Percentiles rank a stretch among this genome's conserved stretches.
Evolutionary conservation across 2,797 vertebrate genomes (phyloP).

Genomic region (Rhyacichthys aspro): DNA sequence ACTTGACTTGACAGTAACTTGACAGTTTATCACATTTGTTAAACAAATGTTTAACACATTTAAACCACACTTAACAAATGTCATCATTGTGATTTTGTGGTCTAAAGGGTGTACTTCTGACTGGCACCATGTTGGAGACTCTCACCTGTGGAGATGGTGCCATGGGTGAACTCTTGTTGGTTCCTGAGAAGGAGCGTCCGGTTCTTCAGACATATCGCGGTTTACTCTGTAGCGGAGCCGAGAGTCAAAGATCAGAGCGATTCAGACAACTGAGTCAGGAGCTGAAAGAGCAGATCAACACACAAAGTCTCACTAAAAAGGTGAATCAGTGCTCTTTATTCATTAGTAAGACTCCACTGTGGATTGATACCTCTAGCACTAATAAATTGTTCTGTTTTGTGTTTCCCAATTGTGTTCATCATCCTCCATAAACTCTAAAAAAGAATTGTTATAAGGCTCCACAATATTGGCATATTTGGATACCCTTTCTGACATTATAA

Average conservation of each 20-base stretch:
- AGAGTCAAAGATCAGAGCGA: constrained; percentile 64
- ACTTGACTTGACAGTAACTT: not conserved
- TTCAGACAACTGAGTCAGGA: constrained; percentile 84
- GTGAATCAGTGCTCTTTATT: constrained; percentile 71
- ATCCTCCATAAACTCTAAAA: too few species aligned
- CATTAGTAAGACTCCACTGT: too few species aligned
- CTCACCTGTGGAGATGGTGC: constrained; percentile 82
- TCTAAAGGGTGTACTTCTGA: constrained; percentile 82
- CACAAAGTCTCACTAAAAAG: constrained; percentile 79
- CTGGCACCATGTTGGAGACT: constrained; percentile 81
- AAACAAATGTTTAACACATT: too few species aligned
- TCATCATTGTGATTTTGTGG: not conserved
- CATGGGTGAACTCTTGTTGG: constrained; percentile 71
- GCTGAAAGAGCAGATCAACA: constrained; percentile 87
- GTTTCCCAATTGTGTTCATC: too few species aligned
- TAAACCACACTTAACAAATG: too few species aligned
- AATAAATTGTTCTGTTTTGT: too few species aligned
- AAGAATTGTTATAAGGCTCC: too few species aligned
- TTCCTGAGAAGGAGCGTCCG: constrained; percentile 74
- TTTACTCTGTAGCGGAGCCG: constrained; percentile 75
- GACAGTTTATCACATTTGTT: too few species aligned
- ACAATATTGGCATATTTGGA: too few species aligned
- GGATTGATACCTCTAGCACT: too few species aligned
- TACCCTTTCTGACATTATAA: too few species aligned
- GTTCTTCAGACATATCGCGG: constrained; percentile 78